These are phyloP conservation scores for Eurystomus glaucurus DNA, from an alignment of 2,797 vertebrate genomes.

Conservation along the genomic window DNA sequence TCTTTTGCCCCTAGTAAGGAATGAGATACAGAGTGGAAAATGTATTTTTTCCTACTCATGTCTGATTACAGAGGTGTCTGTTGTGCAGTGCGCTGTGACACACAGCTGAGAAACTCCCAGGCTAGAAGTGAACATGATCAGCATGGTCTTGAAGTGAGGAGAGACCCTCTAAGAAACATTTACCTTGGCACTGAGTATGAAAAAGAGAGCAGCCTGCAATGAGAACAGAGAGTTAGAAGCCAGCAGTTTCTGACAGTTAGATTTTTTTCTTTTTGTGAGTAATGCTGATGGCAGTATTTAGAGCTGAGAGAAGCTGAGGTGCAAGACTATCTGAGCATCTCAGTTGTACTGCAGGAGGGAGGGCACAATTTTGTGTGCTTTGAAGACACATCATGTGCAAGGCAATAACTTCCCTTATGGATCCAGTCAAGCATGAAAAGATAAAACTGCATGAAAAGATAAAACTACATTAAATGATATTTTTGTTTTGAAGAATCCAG, in stretches of 20 bases:
- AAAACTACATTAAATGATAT: background rate
- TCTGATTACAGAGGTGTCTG: background rate
- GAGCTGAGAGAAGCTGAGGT: background rate
- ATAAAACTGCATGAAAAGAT: background rate
- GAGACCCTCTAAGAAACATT: background rate
- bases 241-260: background rate
- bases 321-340: background rate
- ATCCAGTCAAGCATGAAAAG: background rate
- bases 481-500: background rate
- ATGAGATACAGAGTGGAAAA: background rate
- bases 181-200: background rate
- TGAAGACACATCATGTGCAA: background rate
- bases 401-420: background rate
- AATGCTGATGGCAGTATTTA: background rate
- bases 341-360: background rate
- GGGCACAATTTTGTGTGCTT: background rate
- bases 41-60: background rate
- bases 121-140: background rate
- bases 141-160: rapidly evolving
- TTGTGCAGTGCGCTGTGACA: background rate
- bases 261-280: background rate
- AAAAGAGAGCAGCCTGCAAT: background rate
- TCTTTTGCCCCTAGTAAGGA: background rate
- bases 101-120: background rate
- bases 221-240: background rate